Base-by-base conservation (phyloP, 2,797 vertebrate species). In the Enteromius fasciolatus region DNA sequence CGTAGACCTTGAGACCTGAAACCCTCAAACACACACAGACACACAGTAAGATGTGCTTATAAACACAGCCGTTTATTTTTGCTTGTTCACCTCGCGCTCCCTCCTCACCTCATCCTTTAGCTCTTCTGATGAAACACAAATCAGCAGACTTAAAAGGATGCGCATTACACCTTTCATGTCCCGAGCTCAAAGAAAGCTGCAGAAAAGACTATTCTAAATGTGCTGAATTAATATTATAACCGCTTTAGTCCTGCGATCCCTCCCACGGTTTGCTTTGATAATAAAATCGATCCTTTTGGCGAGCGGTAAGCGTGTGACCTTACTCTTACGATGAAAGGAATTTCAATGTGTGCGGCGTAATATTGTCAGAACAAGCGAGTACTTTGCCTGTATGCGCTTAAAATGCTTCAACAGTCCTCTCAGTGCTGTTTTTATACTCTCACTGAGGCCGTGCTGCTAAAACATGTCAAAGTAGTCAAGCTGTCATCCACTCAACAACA, bases 1-100 rank as follows among this genome's bases (percentile, higher is more conserved):
- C 90, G 93, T 91, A 92, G 90, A 92, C 85, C 86, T 86, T 79
- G 87, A 87, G 90, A 89, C 87, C 89, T 90, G 88, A 92, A 90
- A 91, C 50, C 78, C 66, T 70, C 48, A 80, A 70, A 44, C 57
- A 20, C 17, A 48, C 59, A 72, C 52, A 61, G 66, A 61, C 68
- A 78, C 76, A 57, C 31, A 81, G 70, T 50, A 84, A 89, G 84
- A 92, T 88, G 82, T 85, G 88, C 89, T 91, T 89, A 89, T 90
- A 80, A 90, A 92, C 88, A 87, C 86, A 89, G 88, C 72, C 73
- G 72, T 91, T 92, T 92, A 88, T 89, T 88, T 86, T 89, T 87
- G 87, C 82, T 88, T 90, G 79, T 78, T 74, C 83, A 85, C 61
- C 86, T 59, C 44, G 17, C 10, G 1, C 46, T 70, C 14, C 25